Evolutionary conservation across 2,113 vertebrate species (phyloP).

Genomic region (Puntigrus tetrazona): DNA sequence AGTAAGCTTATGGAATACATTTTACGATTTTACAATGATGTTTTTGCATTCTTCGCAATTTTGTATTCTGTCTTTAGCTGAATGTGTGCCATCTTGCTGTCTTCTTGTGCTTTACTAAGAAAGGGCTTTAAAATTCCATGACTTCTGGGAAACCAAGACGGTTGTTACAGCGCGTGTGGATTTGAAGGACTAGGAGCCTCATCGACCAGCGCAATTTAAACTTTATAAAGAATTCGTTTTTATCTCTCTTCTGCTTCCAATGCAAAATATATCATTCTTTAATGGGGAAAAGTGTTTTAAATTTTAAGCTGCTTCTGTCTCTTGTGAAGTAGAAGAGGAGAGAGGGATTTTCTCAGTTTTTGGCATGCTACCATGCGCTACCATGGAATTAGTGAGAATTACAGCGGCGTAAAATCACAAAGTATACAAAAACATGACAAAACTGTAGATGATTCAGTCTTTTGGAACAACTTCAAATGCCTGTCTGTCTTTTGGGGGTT

Average conservation of each 20-base stretch:
- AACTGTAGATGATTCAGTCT: not conserved
- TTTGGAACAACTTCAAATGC: not conserved
- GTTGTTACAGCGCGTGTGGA: not conserved
- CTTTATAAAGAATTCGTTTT: not conserved
- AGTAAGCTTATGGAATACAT: constrained; percentile 56
- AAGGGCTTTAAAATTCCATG: constrained; percentile 20
- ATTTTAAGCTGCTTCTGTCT: constrained; percentile 45
- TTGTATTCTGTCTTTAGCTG: not conserved
- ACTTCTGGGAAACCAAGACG: constrained; percentile 23
- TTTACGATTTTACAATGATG: constrained; percentile 38
- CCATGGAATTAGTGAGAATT: constrained; percentile 25
- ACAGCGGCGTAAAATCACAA: not conserved
- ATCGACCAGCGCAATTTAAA: not conserved
- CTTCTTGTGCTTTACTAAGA: not conserved
- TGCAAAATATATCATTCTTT: constrained; percentile 33
- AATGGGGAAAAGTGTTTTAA: constrained; percentile 17
- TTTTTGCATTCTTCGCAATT: not conserved
- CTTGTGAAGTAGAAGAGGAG: not conserved
- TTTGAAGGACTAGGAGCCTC: not conserved
- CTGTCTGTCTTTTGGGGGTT: not conserved
- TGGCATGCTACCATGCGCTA: constrained; percentile 11
- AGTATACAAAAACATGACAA: not conserved
- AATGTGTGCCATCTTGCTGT: not conserved
- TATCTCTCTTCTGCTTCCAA: not conserved
- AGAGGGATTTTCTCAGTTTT: not conserved